A percentile compares a stretch with the other conserved stretches of the same genome.
Evolutionary conservation across 53 echinoderm and acorn worm species (phyloP).

Genomic region (Luidia sarsii): DNA sequence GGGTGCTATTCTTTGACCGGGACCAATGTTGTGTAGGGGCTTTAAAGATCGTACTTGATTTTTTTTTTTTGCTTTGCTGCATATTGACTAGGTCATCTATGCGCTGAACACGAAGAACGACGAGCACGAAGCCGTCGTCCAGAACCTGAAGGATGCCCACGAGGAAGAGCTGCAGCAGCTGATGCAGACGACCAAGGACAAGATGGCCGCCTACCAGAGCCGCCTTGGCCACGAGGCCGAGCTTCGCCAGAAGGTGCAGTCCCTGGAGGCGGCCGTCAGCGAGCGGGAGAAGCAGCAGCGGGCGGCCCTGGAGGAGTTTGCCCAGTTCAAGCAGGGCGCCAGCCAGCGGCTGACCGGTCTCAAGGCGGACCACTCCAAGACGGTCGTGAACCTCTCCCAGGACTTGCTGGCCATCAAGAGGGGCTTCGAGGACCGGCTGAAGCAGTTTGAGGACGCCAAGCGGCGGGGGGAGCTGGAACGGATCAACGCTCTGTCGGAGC

Average conservation of each 20-base stretch:
- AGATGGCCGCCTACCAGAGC: constrained; percentile 72
- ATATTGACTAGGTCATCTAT: constrained; percentile 93
- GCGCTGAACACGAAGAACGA: constrained; percentile 98
- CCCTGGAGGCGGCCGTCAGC: constrained; percentile 67
- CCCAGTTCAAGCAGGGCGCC: constrained; percentile 62
- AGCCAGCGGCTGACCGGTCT: constrained; percentile 68
- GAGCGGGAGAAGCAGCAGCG: constrained; percentile 74
- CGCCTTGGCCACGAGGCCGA: constrained; percentile 83
- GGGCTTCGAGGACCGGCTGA: constrained; percentile 83
- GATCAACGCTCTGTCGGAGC: constrained; percentile 49
- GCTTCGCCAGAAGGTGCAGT: constrained; percentile 70
- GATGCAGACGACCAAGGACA: constrained; percentile 79
- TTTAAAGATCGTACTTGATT: no score
- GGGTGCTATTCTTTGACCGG: no score
- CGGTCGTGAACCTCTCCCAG: constrained; percentile 81
- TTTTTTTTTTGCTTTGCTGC: no score
- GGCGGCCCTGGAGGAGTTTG: constrained; percentile 72
- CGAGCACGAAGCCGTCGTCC: constrained; percentile 90
- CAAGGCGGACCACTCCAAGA: constrained; percentile 85
- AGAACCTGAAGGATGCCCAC: constrained; percentile 82
- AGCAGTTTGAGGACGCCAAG: constrained; percentile 79
- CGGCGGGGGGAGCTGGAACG: constrained; percentile 67
- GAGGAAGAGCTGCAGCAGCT: constrained; percentile 91
- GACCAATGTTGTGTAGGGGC: no score
- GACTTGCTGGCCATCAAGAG: constrained; percentile 82